phyloP scores from a whole-genome alignment of 2,113 vertebrate species.

The Stegostoma tigrinum region DNA sequence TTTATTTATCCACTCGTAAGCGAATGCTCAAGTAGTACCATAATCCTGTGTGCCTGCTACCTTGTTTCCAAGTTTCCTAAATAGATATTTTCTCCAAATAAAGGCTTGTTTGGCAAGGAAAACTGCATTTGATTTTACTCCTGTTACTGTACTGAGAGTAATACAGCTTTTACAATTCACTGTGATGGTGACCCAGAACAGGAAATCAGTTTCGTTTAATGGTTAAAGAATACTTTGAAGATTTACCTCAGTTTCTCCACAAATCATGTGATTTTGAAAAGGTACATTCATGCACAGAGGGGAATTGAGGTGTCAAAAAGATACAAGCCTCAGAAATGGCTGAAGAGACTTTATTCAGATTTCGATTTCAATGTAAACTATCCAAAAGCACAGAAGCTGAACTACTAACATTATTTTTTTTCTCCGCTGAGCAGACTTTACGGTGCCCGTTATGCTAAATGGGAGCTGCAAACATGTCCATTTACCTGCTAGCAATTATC shows the following conservation, averaged over 20 bases:
- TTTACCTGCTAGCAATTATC: background rate
- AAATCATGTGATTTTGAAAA: background rate
- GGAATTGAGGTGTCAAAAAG: background rate
- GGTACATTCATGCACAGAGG: background rate
- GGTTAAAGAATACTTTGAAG: background rate
- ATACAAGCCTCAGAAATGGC: slow-evolving; percentile 16
- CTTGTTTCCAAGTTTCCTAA: slow-evolving; percentile 26
- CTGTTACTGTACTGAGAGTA: background rate
- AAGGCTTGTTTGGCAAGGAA: background rate
- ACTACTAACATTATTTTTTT: background rate
- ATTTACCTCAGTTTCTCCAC: background rate
- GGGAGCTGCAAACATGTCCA: slow-evolving; percentile 9
- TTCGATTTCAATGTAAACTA: background rate
- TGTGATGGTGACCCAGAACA: background rate
- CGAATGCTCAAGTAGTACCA: slow-evolving; percentile 8
- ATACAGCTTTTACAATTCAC: background rate
- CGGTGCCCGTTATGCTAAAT: background rate
- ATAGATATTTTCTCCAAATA: slow-evolving; percentile 24
- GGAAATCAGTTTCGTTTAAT: slow-evolving; percentile 9
- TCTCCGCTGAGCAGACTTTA: background rate
- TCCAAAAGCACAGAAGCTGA: background rate
- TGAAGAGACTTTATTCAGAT: background rate
- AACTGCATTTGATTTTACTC: background rate
- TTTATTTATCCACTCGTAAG: slow-evolving; percentile 31
- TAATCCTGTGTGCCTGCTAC: slow-evolving; percentile 25